Evolutionary conservation across 1,140 invertebrate species (phyloP), one percentile per base, ranked within the genome.

Genomic region (Lineus longissimus): DNA sequence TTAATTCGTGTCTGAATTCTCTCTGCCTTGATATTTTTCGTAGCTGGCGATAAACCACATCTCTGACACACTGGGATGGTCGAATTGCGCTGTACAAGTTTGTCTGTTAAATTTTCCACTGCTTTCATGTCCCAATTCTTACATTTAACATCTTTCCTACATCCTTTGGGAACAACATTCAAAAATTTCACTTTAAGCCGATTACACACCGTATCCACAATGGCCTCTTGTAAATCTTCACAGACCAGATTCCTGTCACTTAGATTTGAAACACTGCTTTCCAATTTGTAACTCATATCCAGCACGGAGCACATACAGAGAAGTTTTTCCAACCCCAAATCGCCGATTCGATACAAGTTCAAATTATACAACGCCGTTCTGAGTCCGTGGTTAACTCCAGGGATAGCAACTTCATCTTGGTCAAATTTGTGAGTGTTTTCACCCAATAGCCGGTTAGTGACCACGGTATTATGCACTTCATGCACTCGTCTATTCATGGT

Each of bases 41-140:
- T 43, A 43, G 40, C 40, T 43, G 40, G 40, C 40, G 40, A 43
- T 43, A 43, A 19, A 13, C 40, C 40, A 43, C 40, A 43, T 19
- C 40, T 43, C 40, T 43, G 40, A 43, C 40, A 43, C 40, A 43
- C 40, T 43, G 40, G 40, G 40, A 43, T 43, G 40, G 40, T 43
- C 11, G 11, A 43, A 43, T 43, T 11, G 40, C 40, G 40, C 19
- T 43, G 40, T 13, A 43, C 40, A 43, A 43, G 40, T 19, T 43
- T 43, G 11, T 43, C 40, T 11, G 40, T 43, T 43, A 43, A 13
- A 43, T 43, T 19, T 13, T 43, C 40, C 11, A 43, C 40, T 13
- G 11, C 19, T 43, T 43, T 43, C 40, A 43, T 43, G 40, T 43
- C 19, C 40, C 40, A 43, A 43, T 43, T 43, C 40, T 43, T 43